Evolutionary conservation across 2,888 invertebrate genomes (phyloP).

Genomic region (Lithophane leautieri): DNA sequence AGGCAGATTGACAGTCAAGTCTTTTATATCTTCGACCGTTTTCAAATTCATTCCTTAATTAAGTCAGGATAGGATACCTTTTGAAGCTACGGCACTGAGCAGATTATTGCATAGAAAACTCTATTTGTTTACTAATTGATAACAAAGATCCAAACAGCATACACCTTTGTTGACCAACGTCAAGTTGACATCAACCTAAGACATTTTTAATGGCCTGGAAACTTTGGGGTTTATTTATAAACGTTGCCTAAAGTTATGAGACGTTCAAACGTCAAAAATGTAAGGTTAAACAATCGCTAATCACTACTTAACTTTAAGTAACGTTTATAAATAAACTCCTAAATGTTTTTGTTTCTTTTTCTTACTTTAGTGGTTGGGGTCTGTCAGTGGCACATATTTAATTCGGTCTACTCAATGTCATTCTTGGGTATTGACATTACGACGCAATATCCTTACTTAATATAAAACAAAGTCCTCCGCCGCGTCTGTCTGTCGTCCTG

Average conservation of each 20-base stretch:
- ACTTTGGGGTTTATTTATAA: too few species aligned
- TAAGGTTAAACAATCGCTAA: too few species aligned
- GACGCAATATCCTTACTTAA: too few species aligned
- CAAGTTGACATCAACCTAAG: not conserved
- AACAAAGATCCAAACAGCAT: not conserved
- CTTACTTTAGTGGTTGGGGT: not conserved
- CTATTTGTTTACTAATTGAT: not conserved
- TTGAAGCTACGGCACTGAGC: too few species aligned
- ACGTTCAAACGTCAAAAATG: too few species aligned
- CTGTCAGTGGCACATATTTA: not conserved
- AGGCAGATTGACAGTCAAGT: too few species aligned
- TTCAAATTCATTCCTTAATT: not conserved
- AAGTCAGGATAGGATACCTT: not conserved
- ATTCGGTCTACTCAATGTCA: not conserved
- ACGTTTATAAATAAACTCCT: too few species aligned
- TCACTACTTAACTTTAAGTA: not conserved
- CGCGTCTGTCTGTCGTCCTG: too few species aligned
- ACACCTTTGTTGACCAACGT: not conserved
- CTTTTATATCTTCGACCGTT: not conserved
- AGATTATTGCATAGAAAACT: not conserved
- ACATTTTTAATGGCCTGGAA: too few species aligned
- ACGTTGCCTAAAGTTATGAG: too few species aligned
- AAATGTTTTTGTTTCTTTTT: too few species aligned
- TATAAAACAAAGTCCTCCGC: too few species aligned
- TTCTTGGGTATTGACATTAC: not conserved